phyloP scores from a whole-genome alignment of 1,140 invertebrate species.

The Drosophila nasuta region DNA sequence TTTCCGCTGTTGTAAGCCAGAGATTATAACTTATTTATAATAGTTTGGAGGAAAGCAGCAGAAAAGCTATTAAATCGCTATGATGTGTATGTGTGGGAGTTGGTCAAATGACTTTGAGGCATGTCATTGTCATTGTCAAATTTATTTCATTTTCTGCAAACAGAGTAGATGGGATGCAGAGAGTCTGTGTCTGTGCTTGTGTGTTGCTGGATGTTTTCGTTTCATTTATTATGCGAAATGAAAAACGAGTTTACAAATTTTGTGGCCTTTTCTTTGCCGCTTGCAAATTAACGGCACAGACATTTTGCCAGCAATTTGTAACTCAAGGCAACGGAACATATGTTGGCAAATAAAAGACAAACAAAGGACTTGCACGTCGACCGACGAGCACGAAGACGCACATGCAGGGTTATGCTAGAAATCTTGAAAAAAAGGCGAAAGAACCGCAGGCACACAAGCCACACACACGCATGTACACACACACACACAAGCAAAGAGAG shows the following conservation, averaged over 20 bases:
- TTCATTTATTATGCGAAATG: constrained; percentile 79
- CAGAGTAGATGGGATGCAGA: neutral
- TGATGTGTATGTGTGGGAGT: constrained; percentile 25
- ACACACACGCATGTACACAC: constrained; percentile 12
- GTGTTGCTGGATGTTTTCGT: constrained; percentile 58
- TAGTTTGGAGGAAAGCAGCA: neutral
- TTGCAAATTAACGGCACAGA: constrained; percentile 67
- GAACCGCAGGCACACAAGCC: constrained; percentile 35
- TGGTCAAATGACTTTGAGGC: constrained; percentile 37
- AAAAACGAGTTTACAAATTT: constrained; percentile 76
- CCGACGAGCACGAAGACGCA: constrained; percentile 23
- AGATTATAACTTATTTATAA: constrained; percentile 22
- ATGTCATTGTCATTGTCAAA: constrained; percentile 51
- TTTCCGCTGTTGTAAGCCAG: constrained; percentile 17
- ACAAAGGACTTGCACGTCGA: constrained; percentile 60
- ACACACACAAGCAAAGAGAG: constrained; percentile 1
- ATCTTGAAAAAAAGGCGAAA: constrained; percentile 16
- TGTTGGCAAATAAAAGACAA: constrained; percentile 82
- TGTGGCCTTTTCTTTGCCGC: constrained; percentile 48
- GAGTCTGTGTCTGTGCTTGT: constrained; percentile 4
- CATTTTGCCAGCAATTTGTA: constrained; percentile 71
- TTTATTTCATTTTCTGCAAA: constrained; percentile 43
- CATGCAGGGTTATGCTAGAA: constrained; percentile 33
- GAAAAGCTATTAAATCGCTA: neutral
- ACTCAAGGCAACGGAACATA: constrained; percentile 71